Evolutionary conservation across 2,113 vertebrate genomes (phyloP).

Genomic region (Salvelinus alpinus): DNA sequence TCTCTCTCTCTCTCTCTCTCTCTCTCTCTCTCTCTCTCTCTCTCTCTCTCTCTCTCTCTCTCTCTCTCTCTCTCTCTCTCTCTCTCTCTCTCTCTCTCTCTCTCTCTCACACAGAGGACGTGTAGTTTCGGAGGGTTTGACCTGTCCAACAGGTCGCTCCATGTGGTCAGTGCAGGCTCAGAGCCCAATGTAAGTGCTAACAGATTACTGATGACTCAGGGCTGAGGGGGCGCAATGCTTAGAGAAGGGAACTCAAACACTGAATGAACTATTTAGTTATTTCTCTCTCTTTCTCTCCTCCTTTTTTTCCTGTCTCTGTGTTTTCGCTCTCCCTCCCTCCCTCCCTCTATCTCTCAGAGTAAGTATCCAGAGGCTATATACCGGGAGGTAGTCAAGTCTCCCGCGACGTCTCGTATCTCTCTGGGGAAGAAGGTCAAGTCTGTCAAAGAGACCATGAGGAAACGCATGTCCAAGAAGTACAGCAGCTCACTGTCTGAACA

Average conservation of each 20-base stretch:
- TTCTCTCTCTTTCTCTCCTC: not conserved
- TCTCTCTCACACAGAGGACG: slow-evolving; percentile 81
- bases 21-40: slow-evolving; percentile 41
- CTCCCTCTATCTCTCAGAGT: slow-evolving; percentile 58
- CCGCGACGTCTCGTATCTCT: slow-evolving; percentile 90
- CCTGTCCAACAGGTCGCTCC: slow-evolving; percentile 91
- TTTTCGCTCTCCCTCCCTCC: not conserved
- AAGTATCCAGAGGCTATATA: slow-evolving; percentile 92
- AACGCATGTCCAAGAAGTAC: slow-evolving; percentile 99
- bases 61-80: slow-evolving; percentile 19
- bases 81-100: slow-evolving; percentile 33
- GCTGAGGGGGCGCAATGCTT: not conserved
- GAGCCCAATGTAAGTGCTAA: slow-evolving; percentile 84
- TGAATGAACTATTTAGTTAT: not conserved
- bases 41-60: not conserved
- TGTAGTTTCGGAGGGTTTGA: slow-evolving; percentile 98
- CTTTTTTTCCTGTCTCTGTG: not conserved
- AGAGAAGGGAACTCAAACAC: slow-evolving; percentile 5
- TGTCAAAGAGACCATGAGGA: slow-evolving; percentile 98
- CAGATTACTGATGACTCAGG: not conserved
- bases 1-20: not conserved
- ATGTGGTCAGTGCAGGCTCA: slow-evolving; percentile 80
- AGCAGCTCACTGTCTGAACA: slow-evolving; percentile 90
- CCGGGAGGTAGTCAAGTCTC: slow-evolving; percentile 93
- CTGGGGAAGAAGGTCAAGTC: slow-evolving; percentile 98